Evolutionary conservation across 2,888 invertebrate species (phyloP).

Genomic region (Cephus pulcher): DNA sequence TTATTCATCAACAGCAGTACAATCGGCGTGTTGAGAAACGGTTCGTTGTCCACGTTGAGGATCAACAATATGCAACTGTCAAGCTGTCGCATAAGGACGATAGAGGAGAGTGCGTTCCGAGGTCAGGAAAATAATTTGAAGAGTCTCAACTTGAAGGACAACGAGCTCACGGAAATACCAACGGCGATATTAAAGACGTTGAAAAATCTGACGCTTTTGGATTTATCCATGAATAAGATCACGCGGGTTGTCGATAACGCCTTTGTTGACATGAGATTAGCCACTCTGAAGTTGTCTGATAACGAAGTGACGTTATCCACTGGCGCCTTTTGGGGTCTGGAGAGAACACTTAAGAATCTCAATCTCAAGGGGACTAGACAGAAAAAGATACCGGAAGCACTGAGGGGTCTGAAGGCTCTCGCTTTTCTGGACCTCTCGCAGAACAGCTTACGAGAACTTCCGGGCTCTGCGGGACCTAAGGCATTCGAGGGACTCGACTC

Average conservation of each 20-base stretch:
- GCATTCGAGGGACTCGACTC: constrained; percentile 84
- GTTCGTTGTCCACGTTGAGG: constrained; percentile 76
- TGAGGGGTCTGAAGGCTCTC: constrained; percentile 80
- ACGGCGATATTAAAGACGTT: constrained; percentile 77
- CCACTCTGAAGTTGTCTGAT: constrained; percentile 87
- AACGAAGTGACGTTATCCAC: constrained; percentile 83
- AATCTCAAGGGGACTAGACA: constrained; percentile 90
- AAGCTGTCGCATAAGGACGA: constrained; percentile 79
- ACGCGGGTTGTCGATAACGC: constrained; percentile 78
- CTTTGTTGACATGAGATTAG: constrained; percentile 80
- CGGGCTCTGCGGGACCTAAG: constrained; percentile 75
- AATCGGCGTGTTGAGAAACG: constrained; percentile 75
- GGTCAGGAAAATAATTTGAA: constrained; percentile 85
- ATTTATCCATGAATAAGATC: constrained; percentile 86
- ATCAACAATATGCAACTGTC: constrained; percentile 88
- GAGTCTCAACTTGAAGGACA: constrained; percentile 88
- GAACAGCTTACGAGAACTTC: constrained; percentile 86
- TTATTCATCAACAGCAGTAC: constrained; percentile 91
- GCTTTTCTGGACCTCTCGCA: constrained; percentile 92
- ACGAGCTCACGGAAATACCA: constrained; percentile 83
- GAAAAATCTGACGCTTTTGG: constrained; percentile 80
- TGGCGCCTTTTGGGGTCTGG: constrained; percentile 82
- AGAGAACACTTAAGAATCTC: constrained; percentile 85
- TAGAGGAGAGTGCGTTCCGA: constrained; percentile 81
- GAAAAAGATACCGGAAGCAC: constrained; percentile 82